A percentile compares a stretch with the other conserved stretches of the same genome.
Evolutionary conservation across 2,113 vertebrate genomes (phyloP).

Genomic region (Bagarius yarrelli): DNA sequence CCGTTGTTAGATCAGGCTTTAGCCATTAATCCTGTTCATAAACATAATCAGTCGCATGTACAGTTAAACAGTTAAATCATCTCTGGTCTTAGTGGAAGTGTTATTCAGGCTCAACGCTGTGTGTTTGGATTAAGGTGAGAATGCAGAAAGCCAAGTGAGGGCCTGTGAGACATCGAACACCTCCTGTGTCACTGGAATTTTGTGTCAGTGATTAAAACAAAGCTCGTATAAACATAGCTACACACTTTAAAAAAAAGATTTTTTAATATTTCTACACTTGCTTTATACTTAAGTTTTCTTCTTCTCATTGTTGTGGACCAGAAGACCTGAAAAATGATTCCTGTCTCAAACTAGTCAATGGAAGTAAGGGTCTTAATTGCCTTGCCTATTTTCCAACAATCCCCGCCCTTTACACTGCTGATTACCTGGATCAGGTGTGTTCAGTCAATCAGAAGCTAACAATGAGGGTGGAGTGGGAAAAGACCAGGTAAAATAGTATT

Average conservation of each 20-base stretch:
- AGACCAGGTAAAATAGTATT: too few relatives aligned
- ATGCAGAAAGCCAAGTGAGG: conserved; percentile 17
- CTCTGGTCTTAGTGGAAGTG: neutral
- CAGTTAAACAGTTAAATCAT: neutral
- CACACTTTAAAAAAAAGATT: neutral
- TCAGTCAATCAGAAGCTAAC: too few relatives aligned
- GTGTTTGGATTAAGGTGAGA: conserved; percentile 43
- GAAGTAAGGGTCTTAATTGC: too few relatives aligned
- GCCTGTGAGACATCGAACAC: conserved; percentile 45
- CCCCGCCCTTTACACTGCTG: too few relatives aligned
- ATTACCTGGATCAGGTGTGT: too few relatives aligned
- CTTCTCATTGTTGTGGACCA: neutral
- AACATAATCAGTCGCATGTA: neutral
- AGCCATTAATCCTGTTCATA: neutral
- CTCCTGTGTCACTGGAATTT: conserved; percentile 38
- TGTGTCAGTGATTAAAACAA: conserved; percentile 5
- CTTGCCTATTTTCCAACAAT: too few relatives aligned
- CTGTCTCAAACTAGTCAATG: neutral
- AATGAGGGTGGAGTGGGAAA: too few relatives aligned
- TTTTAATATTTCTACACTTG: neutral
- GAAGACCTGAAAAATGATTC: neutral
- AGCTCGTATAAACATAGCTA: neutral
- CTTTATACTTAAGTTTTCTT: neutral
- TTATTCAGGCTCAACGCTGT: conserved; percentile 22
- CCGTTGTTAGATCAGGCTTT: neutral